A percentile compares a stretch with the other conserved stretches of the same genome.
phyloP scores from a whole-genome alignment of 1,140 invertebrate species.

The Holcopasites calliopsidis region DNA sequence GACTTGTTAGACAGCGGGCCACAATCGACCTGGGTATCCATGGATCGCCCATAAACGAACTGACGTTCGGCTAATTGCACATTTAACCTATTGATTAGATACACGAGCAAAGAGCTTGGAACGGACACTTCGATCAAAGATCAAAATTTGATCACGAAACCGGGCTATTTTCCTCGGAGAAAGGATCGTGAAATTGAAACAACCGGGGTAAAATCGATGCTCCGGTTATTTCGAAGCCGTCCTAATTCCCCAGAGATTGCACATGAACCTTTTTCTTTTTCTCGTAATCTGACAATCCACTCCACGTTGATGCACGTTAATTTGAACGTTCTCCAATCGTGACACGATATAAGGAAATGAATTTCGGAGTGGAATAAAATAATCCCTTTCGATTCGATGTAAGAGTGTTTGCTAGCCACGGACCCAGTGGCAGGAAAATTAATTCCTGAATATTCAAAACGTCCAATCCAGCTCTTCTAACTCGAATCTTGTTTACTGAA shows the following conservation, averaged over 20 bases:
- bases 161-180: background rate
- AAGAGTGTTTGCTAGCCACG: background rate
- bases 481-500: constrained; percentile 14
- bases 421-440: background rate
- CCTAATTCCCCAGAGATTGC: constrained; percentile 21
- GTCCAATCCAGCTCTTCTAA: background rate
- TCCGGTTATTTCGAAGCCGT: constrained; percentile 1
- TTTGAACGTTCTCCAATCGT: too few relatives aligned
- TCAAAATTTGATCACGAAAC: background rate
- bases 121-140: background rate
- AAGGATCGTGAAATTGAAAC: too few relatives aligned
- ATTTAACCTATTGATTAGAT: background rate
- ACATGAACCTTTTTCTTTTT: background rate
- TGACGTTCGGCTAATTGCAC: background rate
- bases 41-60: background rate
- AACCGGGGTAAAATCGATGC: constrained; percentile 16
- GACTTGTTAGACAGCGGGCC: background rate
- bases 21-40: background rate
- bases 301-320: background rate
- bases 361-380: too few relatives aligned
- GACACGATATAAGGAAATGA: too few relatives aligned
- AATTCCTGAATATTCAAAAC: constrained; percentile 30
- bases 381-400: background rate
- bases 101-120: background rate
- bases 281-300: background rate